These are phyloP conservation scores for Aporophyla lueneburgensis DNA, from an alignment of 2,888 invertebrate genomes.

Conservation along the genomic window DNA sequence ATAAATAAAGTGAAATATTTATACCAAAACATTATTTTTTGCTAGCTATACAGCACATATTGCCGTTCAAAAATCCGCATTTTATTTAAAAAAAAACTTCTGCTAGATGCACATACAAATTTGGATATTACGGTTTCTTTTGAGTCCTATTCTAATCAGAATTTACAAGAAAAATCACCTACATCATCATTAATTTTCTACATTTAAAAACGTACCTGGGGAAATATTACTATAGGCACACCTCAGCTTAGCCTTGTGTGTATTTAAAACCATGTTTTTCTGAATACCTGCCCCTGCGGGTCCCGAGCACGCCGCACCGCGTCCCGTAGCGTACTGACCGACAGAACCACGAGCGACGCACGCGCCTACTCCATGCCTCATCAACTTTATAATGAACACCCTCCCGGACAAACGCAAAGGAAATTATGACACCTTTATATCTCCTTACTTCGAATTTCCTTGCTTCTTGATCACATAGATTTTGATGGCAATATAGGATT, in stretches of 20 bases:
- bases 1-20: not conserved
- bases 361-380: constrained; percentile 31
- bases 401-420: not conserved
- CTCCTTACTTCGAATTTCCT: constrained; percentile 9
- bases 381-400: constrained; percentile 58
- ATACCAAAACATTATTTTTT: not conserved
- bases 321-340: constrained; percentile 46
- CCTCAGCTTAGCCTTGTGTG: too few species aligned
- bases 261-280: not conserved
- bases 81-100: not conserved
- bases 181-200: not conserved
- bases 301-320: constrained; percentile 28
- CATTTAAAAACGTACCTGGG: not conserved
- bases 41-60: not conserved
- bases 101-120: not conserved
- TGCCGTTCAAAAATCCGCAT: not conserved
- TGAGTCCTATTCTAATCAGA: not conserved
- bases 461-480: not conserved
- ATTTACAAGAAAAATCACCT: not conserved
- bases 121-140: not conserved
- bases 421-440: not conserved
- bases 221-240: not conserved
- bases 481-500: not conserved
- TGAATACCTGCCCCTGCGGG: constrained; percentile 27
- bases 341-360: not conserved